Evolutionary conservation across 2,888 invertebrate genomes (phyloP).

Genomic region (Stenolophus ochropezus): DNA sequence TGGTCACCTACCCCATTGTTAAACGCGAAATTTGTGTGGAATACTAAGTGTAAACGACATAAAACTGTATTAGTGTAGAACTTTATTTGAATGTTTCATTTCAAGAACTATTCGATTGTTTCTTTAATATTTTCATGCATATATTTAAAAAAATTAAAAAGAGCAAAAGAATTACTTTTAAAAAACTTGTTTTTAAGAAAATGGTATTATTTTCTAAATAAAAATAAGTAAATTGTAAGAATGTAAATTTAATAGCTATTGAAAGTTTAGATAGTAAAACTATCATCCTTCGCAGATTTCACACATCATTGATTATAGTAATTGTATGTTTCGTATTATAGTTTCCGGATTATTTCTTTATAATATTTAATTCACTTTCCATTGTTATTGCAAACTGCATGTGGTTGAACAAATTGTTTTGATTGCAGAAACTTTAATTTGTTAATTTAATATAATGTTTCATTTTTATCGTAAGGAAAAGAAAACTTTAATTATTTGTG

Average conservation of each 20-base stretch:
- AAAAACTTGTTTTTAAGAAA: too few species aligned
- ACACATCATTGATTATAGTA: not conserved
- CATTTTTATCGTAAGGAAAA: not conserved
- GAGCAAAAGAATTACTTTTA: too few species aligned
- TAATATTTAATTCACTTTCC: not conserved
- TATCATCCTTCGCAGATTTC: not conserved
- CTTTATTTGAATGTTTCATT: too few species aligned
- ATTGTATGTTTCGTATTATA: not conserved
- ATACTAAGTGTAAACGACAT: too few species aligned
- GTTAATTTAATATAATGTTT: not conserved
- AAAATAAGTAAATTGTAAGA: too few species aligned
- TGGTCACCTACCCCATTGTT: too few species aligned
- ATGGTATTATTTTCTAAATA: too few species aligned
- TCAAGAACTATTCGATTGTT: too few species aligned
- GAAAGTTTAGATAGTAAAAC: not conserved
- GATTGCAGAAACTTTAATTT: not conserved
- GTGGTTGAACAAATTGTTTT: not conserved
- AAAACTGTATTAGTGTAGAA: too few species aligned
- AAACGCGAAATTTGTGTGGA: too few species aligned
- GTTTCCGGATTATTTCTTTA: not conserved
- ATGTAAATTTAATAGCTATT: not conserved
- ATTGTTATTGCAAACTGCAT: not conserved
- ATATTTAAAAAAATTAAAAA: too few species aligned
- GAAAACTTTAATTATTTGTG: conserved; percentile 4
- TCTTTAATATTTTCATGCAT: too few species aligned